Base-by-base conservation (phyloP, 2,888 invertebrate genomes). In the Pterostichus madidus region DNA sequence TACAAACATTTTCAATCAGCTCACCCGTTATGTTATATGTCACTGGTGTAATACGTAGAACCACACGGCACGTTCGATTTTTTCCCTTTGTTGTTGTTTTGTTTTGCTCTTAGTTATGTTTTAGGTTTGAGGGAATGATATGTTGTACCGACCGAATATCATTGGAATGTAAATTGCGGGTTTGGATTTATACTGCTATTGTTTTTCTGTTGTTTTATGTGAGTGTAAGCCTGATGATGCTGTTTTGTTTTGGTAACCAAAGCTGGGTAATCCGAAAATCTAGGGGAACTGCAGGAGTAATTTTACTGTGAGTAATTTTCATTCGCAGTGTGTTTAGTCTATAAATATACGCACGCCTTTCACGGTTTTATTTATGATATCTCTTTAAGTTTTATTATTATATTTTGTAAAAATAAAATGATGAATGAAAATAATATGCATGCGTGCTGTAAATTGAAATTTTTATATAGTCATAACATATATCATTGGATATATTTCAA, bases 171-270 rank as follows among this genome's bases (percentile, higher is more conserved):
- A 71, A 71, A 71, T 71, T 44, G 68, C 44, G 68, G 68, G 68
- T 71, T 71, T 17, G 68, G 24, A 46, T 71, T 71, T 71, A 71
- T 71, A 44, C 68, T 71, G 68, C 68, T 44, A 71, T 71, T 71
- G 68, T 71, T 71, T 71, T 71, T 71, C 68, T 24, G 44, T 71
- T 71, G 64, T 71, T 71, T 71, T 71, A 71, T 71, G 44, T 71
- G 44, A 39, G 44, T 71, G 44, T 71, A 71, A 71, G 68, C 68
- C 31, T 39, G 39, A 71, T 71, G 68, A 71, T 71, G 31, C 68
- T 71, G 68, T 71, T 71, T 71, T 71, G 68, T 71, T 71, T 44
- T 15, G 44, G 44, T 56, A 56, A 56, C 56, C 49, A 4, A 13
- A 44, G 44, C 39, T 11, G 39, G 17, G 68, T 71, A 71, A 71